Conservation (phyloP, 2,113 vertebrate genomes). For the Parus major region DNA sequence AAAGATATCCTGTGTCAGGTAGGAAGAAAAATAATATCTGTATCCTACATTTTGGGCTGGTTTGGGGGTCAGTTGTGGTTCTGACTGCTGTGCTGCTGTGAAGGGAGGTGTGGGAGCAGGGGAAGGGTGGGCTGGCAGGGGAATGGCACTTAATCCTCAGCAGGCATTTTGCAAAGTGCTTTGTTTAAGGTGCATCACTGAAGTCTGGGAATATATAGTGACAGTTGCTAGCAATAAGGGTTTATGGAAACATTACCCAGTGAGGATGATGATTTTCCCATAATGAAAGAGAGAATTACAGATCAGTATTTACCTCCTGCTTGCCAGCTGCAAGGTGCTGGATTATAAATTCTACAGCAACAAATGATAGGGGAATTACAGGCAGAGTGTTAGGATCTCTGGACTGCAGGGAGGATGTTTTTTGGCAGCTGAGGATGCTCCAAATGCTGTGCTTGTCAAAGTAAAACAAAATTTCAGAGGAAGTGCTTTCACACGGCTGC, state of each 20-base stretch:
- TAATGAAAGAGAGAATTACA: not conserved
- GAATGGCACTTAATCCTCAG: not conserved
- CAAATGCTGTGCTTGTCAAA: not conserved
- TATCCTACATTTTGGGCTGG: not conserved
- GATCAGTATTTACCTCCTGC: not conserved
- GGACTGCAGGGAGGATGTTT: not conserved
- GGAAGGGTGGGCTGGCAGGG: not conserved
- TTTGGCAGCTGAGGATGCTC: not conserved
- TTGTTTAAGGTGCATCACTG: not conserved
- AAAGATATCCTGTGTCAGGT: slow-evolving; percentile 89
- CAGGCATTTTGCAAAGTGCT: not conserved
- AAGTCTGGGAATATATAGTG: not conserved
- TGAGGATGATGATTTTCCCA: not conserved
- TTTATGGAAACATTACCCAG: not conserved
- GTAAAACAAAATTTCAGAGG: not conserved
- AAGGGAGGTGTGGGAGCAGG: not conserved
- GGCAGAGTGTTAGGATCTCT: not conserved
- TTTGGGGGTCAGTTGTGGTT: not conserved
- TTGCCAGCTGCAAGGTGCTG: not conserved
- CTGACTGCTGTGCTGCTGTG: not conserved
- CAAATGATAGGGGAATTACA: not conserved
- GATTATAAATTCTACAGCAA: not conserved
- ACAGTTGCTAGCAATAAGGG: not conserved
- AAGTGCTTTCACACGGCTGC: not conserved
- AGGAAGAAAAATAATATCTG: not conserved